Percentiles rank a stretch among this genome's conserved stretches.
Conservation (phyloP, 2,888 invertebrate species). For the Trichopoda pennipes region DNA sequence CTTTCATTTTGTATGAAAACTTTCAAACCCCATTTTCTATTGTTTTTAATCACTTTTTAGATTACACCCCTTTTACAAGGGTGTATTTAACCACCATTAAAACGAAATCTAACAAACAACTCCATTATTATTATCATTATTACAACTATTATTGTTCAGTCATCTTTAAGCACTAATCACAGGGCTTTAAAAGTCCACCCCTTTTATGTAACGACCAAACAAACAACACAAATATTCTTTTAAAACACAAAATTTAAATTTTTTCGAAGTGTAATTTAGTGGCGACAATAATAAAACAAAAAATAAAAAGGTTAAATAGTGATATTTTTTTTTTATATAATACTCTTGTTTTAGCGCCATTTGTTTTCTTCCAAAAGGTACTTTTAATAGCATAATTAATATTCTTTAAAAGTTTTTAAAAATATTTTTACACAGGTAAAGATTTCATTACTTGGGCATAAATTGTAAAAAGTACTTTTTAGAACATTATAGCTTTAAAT, state of each 20-base stretch:
- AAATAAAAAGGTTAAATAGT: too few species aligned
- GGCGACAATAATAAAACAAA: neutral
- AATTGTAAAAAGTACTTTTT: too few species aligned
- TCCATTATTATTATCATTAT: slow-evolving; percentile 52
- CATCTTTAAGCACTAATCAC: slow-evolving; percentile 57
- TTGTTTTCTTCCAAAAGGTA: too few species aligned
- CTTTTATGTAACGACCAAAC: slow-evolving; percentile 51
- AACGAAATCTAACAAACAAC: slow-evolving; percentile 42
- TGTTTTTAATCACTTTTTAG: neutral
- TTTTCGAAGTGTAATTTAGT: slow-evolving; percentile 29
- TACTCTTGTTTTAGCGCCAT: too few species aligned
- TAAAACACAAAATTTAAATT: slow-evolving; percentile 21
- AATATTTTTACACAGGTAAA: too few species aligned
- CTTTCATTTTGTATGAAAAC: neutral
- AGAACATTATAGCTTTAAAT: too few species aligned
- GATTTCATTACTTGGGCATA: too few species aligned
- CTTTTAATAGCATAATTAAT: too few species aligned
- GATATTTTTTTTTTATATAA: too few species aligned
- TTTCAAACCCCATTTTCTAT: neutral
- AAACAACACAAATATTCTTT: slow-evolving; percentile 3
- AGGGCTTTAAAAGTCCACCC: slow-evolving; percentile 47
- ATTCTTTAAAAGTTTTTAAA: too few species aligned
- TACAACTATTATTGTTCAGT: slow-evolving; percentile 42
- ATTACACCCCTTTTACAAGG: neutral
- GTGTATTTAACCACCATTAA: slow-evolving; percentile 33